A percentile compares a stretch with the other conserved stretches of the same genome.
phyloP scores from a whole-genome alignment of 2,113 vertebrate species.

The Cepphus grylle region DNA sequence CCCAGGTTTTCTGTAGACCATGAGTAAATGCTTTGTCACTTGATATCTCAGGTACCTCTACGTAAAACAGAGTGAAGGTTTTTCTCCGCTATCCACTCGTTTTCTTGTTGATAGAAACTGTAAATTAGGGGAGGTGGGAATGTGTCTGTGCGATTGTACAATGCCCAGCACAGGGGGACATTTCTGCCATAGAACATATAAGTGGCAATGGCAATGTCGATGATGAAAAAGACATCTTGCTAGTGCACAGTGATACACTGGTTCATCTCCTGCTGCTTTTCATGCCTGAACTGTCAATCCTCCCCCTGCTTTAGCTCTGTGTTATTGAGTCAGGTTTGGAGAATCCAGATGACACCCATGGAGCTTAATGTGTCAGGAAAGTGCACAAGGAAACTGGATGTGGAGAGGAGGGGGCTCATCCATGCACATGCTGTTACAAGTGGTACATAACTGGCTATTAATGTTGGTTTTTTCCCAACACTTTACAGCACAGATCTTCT shows the following conservation, averaged over 20 bases:
- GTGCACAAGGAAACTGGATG: not conserved
- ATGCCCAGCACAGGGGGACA: not conserved
- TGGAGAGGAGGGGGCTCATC: not conserved
- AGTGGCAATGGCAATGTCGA: not conserved
- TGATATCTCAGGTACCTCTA: not conserved
- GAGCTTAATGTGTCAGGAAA: not conserved
- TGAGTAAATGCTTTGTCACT: not conserved
- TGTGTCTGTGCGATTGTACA: not conserved
- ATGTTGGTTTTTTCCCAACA: not conserved
- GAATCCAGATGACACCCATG: not conserved
- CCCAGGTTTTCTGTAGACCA: not conserved
- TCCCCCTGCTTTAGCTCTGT: accelerated
- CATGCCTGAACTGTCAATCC: not conserved
- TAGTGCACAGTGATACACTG: not conserved
- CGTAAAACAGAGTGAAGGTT: not conserved
- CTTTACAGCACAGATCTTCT: not conserved
- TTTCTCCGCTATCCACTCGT: not conserved
- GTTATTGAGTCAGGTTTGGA: not conserved
- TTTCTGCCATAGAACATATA: not conserved
- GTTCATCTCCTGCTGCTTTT: not conserved
- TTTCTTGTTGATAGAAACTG: not conserved
- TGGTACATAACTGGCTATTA: not conserved
- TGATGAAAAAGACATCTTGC: not conserved
- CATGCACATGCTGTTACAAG: not conserved
- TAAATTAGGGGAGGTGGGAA: not conserved